Evolutionary conservation across 2,113 vertebrate genomes (phyloP).

Genomic region (Eleginops maclovinus): DNA sequence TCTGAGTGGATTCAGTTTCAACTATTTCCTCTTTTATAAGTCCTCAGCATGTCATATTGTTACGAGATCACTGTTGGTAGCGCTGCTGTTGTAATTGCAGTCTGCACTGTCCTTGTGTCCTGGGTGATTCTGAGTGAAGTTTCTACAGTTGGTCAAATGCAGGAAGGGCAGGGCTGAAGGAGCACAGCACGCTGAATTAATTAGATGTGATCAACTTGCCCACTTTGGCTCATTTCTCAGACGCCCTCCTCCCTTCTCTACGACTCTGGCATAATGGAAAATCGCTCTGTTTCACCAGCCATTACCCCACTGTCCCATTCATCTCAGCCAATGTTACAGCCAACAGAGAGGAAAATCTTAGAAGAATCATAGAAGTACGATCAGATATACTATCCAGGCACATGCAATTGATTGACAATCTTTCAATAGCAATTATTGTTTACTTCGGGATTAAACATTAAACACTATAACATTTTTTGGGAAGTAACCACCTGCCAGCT

Average conservation of each 20-base stretch:
- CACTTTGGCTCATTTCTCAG: constrained; percentile 49
- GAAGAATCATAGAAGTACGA: constrained; percentile 20
- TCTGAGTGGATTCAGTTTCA: background rate
- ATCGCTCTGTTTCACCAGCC: constrained; percentile 23
- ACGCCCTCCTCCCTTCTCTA: constrained; percentile 13
- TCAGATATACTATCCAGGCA: constrained; percentile 26
- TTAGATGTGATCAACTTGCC: constrained; percentile 41
- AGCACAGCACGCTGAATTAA: constrained; percentile 16
- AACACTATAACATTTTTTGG: background rate
- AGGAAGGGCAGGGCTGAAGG: background rate
- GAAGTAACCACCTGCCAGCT: background rate
- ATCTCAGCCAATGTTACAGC: constrained; percentile 32
- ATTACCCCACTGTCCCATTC: constrained; percentile 36
- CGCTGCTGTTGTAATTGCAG: too few species aligned
- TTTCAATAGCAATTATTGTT: constrained; percentile 24
- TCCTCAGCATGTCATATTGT: too few species aligned
- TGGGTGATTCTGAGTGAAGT: background rate
- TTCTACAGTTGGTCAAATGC: background rate
- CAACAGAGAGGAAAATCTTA: constrained; percentile 5
- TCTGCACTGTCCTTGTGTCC: too few species aligned
- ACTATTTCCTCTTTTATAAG: background rate
- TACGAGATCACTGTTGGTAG: too few species aligned
- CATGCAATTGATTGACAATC: background rate
- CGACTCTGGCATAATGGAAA: constrained; percentile 36
- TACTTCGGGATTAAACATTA: constrained; percentile 12